Base-by-base conservation (phyloP, 2,888 invertebrate species). In the Polietes domitor region DNA sequence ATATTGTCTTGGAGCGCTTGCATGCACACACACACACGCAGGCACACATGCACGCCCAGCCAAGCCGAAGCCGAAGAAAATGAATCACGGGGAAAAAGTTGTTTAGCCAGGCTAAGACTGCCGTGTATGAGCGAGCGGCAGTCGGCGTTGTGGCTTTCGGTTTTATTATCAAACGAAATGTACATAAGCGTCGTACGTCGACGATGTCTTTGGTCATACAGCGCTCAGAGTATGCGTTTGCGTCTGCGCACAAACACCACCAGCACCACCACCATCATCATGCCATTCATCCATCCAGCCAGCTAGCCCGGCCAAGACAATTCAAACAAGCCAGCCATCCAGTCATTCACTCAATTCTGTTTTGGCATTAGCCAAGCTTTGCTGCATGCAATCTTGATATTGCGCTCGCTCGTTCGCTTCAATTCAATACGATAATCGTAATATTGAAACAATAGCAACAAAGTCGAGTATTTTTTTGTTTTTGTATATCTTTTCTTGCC, bases 21-120 rank as follows among this genome's bases (percentile, higher is more conserved):
- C 41, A 19, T 37, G 19, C 41, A 41, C 17, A 41, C 63, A 63
- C 19, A 74, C 72, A 41, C 4, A 32, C 19, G 28, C 43, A 75
- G 12, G 9, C 6, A 47, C 41, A 65, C 53, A 74, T 41, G 53
- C 41, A 77, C 6, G 21, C 76, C 21, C 10, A 84, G 47, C 41
- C 43, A 50, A 72, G 63, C 70, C 37, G 58, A 21, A 72, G 75
- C 55, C 61, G 78, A 84, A 84, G 84, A 81, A 81, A 81, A 84
- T 84, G 81, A 84, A 80, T 84, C 84, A 84, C 78, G 76, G 84
- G 72, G 81, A 81, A 84, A 80, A 84, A 81, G 81, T 81, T 81
- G 81, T 84, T 84, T 81, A 76, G 81, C 75, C 84, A 84, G 83
- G 81, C 84, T 78, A 68, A 28, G 12, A 19, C 32, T 43, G 43